Evolutionary conservation across 2,797 vertebrate genomes (phyloP).

Genomic region (Gephyroberyx darwinii): DNA sequence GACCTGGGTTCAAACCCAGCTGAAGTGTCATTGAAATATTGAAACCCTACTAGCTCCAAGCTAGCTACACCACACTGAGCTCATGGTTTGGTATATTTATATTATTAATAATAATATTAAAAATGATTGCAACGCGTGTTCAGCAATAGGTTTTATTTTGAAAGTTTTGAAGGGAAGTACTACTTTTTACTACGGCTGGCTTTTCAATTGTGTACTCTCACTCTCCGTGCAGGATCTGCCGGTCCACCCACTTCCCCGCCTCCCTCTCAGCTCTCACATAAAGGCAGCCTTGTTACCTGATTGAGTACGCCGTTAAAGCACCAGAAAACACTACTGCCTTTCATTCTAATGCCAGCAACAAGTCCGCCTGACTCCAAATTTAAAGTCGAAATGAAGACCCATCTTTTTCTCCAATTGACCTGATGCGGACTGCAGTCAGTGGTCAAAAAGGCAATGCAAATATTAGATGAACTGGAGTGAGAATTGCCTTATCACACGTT

Average conservation of each 20-base stretch:
- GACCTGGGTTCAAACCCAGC: no score
- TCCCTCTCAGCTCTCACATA: slow-evolving; percentile 62
- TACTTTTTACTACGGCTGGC: accelerated
- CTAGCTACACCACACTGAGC: no score
- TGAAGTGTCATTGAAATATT: no score
- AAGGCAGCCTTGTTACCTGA: slow-evolving; percentile 79
- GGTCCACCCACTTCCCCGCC: slow-evolving; percentile 56
- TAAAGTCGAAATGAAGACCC: slow-evolving; percentile 55
- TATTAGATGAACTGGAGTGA: background rate
- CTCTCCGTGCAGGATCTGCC: slow-evolving; percentile 20
- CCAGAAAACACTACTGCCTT: slow-evolving; percentile 75
- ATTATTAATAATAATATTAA: no score
- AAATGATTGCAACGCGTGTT: no score
- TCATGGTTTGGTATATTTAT: no score
- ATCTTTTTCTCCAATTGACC: slow-evolving; percentile 39
- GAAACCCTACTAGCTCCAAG: no score
- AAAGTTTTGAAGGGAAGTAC: slow-evolving; percentile 16
- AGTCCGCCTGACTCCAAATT: slow-evolving; percentile 42
- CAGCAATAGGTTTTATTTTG: slow-evolving; percentile 48
- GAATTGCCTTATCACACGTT: background rate
- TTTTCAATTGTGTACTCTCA: slow-evolving; percentile 37
- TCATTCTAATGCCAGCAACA: slow-evolving; percentile 65
- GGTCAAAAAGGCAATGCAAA: background rate
- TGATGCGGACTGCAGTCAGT: background rate
- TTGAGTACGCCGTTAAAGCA: slow-evolving; percentile 64